Evolutionary conservation across 2,888 invertebrate genomes (phyloP).

Genomic region (Euphydryas editha): DNA sequence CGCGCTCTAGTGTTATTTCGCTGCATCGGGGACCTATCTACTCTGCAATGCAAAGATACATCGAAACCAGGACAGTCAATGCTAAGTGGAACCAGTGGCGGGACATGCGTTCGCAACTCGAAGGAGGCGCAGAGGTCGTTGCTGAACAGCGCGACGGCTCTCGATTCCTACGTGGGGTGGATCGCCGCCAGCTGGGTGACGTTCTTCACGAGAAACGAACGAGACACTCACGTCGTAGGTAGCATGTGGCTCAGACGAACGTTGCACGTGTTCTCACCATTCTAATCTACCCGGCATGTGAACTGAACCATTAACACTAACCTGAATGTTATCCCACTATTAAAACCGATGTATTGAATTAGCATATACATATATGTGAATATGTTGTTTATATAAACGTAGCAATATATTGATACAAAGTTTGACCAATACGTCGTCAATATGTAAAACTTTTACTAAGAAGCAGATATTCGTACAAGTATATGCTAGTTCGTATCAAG

Average conservation of each 20-base stretch:
- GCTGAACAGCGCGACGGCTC: conserved; percentile 68
- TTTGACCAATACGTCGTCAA: not conserved
- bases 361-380: not conserved
- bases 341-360: conserved; percentile 9
- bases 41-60: conserved; percentile 65
- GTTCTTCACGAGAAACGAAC: conserved; percentile 68
- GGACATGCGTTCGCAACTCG: conserved; percentile 66
- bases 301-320: conserved; percentile 26
- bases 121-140: conserved; percentile 65
- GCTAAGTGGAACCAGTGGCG: conserved; percentile 48
- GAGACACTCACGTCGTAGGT: conserved; percentile 75
- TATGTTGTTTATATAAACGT: not conserved
- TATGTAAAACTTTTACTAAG: not conserved
- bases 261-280: conserved; percentile 1
- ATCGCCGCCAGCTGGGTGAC: conserved; percentile 75
- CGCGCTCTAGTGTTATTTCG: conserved; percentile 74
- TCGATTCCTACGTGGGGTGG: conserved; percentile 77
- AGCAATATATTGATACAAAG: not conserved
- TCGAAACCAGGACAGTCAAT: conserved; percentile 53
- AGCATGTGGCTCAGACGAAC: conserved; percentile 41
- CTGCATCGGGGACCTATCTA: conserved; percentile 79
- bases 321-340: conserved; percentile 1
- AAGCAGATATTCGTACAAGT: not conserved
- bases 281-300: conserved; percentile 29
- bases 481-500: conserved; percentile 16